Base-by-base conservation (phyloP, 30 jellyfish, hydroid and myxozoan genomes). In the Rhopilema esculentum region DNA sequence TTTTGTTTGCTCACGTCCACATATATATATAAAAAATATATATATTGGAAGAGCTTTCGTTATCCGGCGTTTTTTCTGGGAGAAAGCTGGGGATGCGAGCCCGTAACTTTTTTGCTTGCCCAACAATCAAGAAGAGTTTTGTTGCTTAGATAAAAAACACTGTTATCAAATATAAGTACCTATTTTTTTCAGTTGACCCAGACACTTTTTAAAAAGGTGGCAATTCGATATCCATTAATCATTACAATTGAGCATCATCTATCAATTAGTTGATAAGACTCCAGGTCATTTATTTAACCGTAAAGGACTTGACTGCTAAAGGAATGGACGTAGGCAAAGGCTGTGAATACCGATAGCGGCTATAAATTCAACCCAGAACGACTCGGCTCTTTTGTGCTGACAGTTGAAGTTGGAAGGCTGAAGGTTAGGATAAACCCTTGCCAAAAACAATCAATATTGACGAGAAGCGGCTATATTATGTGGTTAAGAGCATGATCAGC, bases 141-240 rank as follows among this genome's bases (percentile, higher is more conserved):
- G n/a, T n/a, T n/a, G n/a, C n/a, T n/a, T n/a, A n/a, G n/a, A n/a
- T n/a, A n/a, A n/a, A n/a, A n/a, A n/a, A n/a, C n/a, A n/a, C n/a
- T n/a, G n/a, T n/a, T n/a, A n/a, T n/a, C n/a, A n/a, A n/a, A n/a
- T n/a, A n/a, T n/a, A n/a, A n/a, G n/a, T n/a, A n/a, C n/a, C n/a
- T n/a, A n/a, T n/a, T n/a, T n/a, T 40, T 12, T 40, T 40, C 72
- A 77, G 31, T n/a, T 77, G 87, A 77, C 87, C 87, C 50, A 77
- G 87, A 77, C 87, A 27, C 16, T 22, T 6, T 40, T 40, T 40
- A 26, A 27, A 77, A 50, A 51, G 24, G 74, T 27, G 26, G 53
- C 33, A 61, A 23, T 77, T 77, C 66, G 40, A 53, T 48, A 77
- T 27, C 51, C 40, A 62, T 77, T 40, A 49, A 77, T 77, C 87